Conservation (phyloP, 2,797 vertebrate genomes). For the Calcarius lapponicus region DNA sequence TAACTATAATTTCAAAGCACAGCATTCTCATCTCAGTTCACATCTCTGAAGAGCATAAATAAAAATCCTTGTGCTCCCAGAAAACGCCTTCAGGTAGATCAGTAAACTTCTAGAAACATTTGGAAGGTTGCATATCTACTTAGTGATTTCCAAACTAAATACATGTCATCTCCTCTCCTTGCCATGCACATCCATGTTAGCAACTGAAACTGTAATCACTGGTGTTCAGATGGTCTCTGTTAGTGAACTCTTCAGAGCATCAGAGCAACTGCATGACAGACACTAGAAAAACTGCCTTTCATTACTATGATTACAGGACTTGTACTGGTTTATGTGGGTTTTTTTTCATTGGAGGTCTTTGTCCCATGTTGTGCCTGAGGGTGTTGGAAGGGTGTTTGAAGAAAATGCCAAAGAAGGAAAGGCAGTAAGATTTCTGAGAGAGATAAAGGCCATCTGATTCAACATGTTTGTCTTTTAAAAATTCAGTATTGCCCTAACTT, state of each 20-base stretch:
- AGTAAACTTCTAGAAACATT: neutral
- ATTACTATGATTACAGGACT: constrained; percentile 6
- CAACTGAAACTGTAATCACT: neutral
- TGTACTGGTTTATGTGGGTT: neutral
- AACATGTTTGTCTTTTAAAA: constrained; percentile 5
- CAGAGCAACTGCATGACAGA: neutral
- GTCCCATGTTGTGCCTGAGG: neutral
- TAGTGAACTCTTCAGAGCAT: neutral
- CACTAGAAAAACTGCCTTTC: constrained; percentile 9
- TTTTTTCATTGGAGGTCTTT: neutral
- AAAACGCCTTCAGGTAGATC: neutral
- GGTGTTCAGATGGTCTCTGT: constrained; percentile 10
- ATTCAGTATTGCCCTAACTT: neutral
- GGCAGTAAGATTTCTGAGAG: constrained; percentile 33
- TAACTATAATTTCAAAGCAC: neutral
- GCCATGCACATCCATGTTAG: neutral
- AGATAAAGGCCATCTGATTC: constrained; percentile 34
- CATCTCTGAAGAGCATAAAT: neutral
- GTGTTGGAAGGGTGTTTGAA: constrained; percentile 17
- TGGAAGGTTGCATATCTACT: neutral
- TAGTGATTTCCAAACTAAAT: neutral
- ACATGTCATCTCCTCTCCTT: neutral
- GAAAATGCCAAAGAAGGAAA: constrained; percentile 5
- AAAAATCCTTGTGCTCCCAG: neutral
- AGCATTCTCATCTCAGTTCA: neutral